phyloP scores from a whole-genome alignment of 1,140 invertebrate genomes.

The Trachymyrmex septentrionalis region DNA sequence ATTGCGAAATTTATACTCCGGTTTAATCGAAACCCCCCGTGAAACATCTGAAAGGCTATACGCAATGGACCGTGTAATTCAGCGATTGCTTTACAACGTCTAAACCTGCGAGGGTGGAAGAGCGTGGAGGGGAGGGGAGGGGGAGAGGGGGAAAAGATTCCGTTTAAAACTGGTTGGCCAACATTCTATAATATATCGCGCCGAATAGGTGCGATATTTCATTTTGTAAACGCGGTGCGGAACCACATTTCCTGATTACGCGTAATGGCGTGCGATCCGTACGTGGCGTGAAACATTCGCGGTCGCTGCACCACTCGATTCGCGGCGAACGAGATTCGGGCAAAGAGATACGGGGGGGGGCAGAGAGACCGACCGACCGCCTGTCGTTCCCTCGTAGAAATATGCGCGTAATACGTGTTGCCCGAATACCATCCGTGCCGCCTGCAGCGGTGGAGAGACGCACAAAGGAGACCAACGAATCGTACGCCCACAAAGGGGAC shows the following conservation, averaged over 20 bases:
- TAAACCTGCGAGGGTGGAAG: too few species aligned
- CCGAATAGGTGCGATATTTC: slow-evolving; percentile 4
- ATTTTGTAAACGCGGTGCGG: background rate
- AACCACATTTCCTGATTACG: slow-evolving; percentile 26
- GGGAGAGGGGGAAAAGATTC: background rate
- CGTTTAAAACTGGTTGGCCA: background rate
- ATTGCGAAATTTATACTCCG: slow-evolving; percentile 2
- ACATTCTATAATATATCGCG: background rate
- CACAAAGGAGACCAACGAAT: slow-evolving; percentile 14
- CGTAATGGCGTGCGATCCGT: background rate
- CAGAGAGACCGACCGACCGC: too few species aligned
- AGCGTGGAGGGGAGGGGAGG: too few species aligned
- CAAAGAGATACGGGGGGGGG: background rate
- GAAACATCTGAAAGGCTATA: slow-evolving; percentile 17
- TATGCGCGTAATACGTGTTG: slow-evolving; percentile 7
- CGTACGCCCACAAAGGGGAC: slow-evolving; percentile 38
- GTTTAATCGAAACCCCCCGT: background rate
- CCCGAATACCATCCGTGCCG: background rate
- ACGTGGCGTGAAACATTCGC: slow-evolving; percentile 12
- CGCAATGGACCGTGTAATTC: background rate
- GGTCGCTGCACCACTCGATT: background rate
- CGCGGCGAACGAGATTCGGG: background rate
- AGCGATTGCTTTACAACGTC: background rate
- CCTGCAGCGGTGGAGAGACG: background rate
- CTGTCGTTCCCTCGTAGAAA: background rate